Percentiles rank a stretch among this genome's conserved stretches.
These are phyloP conservation scores for Peromyscus melanophrys DNA, from an alignment of 2,797 vertebrate species.

Conservation along the genomic window DNA sequence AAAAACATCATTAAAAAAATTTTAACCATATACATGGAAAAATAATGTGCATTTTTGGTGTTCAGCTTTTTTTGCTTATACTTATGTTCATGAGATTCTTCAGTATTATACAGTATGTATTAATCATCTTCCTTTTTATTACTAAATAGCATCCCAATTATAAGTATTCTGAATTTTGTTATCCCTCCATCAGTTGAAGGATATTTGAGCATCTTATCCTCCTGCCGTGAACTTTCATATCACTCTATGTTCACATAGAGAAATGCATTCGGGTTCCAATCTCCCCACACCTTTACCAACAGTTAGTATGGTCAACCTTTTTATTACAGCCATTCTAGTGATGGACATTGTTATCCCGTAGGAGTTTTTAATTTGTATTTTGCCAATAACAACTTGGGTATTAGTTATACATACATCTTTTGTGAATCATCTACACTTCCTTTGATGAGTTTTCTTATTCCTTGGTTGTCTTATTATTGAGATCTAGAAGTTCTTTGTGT, in stretches of 20 bases:
- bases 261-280: neutral
- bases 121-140: conserved; percentile 29
- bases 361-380: conserved; percentile 36
- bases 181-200: neutral
- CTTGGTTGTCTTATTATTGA: neutral
- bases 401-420: neutral
- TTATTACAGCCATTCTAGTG: neutral
- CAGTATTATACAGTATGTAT: neutral
- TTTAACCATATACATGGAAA: neutral
- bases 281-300: neutral
- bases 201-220: conserved; percentile 7
- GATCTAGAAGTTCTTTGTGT: neutral
- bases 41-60: neutral
- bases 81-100: neutral
- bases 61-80: conserved; percentile 18
- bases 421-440: neutral
- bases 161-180: neutral
- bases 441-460: conserved; percentile 15
- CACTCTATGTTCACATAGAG: neutral
- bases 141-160: neutral
- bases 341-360: neutral
- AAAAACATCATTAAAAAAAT: neutral
- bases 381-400: neutral
- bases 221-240: neutral
- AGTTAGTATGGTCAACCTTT: neutral